These are phyloP conservation scores for Hucho hucho DNA, from an alignment of 2,113 vertebrate species.

Conservation along the genomic window DNA sequence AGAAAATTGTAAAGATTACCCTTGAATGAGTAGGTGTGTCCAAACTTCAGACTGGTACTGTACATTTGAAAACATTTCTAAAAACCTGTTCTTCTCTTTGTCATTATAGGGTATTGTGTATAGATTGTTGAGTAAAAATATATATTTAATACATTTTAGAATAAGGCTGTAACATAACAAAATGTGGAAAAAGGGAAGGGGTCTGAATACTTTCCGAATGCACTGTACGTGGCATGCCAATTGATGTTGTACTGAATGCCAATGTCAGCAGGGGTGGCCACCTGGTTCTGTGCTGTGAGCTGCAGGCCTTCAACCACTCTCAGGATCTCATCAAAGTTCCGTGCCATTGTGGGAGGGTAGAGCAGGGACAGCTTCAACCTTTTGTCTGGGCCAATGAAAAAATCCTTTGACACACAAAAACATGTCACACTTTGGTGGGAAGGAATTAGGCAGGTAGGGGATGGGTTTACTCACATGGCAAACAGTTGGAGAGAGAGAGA, in stretches of 20 bases:
- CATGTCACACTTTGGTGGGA: not conserved
- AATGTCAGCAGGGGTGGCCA: conserved; percentile 85
- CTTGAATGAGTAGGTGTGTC: too few relatives aligned
- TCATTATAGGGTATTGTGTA: too few relatives aligned
- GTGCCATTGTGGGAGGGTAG: conserved; percentile 78
- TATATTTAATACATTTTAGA: too few relatives aligned
- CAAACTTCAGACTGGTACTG: too few relatives aligned
- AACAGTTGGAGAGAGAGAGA: not conserved
- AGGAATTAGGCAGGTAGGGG: not conserved
- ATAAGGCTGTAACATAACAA: too few relatives aligned
- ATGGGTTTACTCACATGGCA: not conserved
- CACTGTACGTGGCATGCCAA: too few relatives aligned
- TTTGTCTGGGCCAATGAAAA: conserved; percentile 91
- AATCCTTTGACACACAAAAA: conserved; percentile 74
- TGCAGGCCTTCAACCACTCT: conserved; percentile 89
- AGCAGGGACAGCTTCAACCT: conserved; percentile 90
- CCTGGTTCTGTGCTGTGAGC: conserved; percentile 80
- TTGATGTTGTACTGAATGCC: too few relatives aligned
- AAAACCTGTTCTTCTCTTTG: not conserved
- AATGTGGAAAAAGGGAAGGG: too few relatives aligned
- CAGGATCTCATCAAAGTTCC: conserved; percentile 93
- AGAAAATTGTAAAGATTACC: too few relatives aligned
- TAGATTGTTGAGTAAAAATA: too few relatives aligned
- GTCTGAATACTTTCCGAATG: too few relatives aligned
- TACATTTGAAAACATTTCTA: too few relatives aligned